Percentiles rank a stretch among this genome's conserved stretches.
These are phyloP conservation scores for Adelphocoris suturalis DNA, from an alignment of 2,888 invertebrate genomes.

Conservation along the genomic window DNA sequence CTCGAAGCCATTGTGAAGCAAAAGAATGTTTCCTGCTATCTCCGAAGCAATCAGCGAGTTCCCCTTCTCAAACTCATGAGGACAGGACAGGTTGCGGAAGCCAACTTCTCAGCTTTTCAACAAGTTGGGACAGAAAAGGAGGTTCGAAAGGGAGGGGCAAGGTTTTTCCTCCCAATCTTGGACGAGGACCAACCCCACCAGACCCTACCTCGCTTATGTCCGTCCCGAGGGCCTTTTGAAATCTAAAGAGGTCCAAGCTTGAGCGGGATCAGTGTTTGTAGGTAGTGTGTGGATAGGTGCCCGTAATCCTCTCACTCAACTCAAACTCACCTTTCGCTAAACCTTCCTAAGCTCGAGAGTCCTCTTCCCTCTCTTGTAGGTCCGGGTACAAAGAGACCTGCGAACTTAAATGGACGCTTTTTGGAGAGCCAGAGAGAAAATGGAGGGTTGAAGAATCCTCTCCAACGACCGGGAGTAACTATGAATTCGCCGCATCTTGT, in stretches of 20 bases:
- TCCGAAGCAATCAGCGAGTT: slow-evolving; percentile 54
- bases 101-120: slow-evolving; percentile 62
- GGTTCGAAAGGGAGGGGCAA: not conserved
- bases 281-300: slow-evolving; percentile 39
- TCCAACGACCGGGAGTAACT: not conserved
- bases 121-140: slow-evolving; percentile 36
- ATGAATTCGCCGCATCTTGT: slow-evolving; percentile 10
- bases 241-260: slow-evolving; percentile 36
- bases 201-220: slow-evolving; percentile 1
- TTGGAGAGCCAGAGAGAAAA: not conserved
- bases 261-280: slow-evolving; percentile 32
- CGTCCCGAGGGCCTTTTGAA: slow-evolving; percentile 19
- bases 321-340: slow-evolving; percentile 42
- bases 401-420: slow-evolving; percentile 14
- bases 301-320: slow-evolving; percentile 39
- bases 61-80: slow-evolving; percentile 44
- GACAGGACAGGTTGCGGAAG: slow-evolving; percentile 54
- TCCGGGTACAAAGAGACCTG: not conserved
- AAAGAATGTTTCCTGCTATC: slow-evolving; percentile 63
- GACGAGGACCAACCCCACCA: slow-evolving; percentile 51
- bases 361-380: not conserved
- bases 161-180: slow-evolving; percentile 45
- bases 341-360: slow-evolving; percentile 31
- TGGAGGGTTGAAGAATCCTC: not conserved
- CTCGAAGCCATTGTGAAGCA: slow-evolving; percentile 47